Percentiles rank a stretch among this genome's conserved stretches.
These are phyloP conservation scores for Megaleporinus macrocephalus DNA, from an alignment of 2,113 vertebrate genomes.

Conservation along the genomic window DNA sequence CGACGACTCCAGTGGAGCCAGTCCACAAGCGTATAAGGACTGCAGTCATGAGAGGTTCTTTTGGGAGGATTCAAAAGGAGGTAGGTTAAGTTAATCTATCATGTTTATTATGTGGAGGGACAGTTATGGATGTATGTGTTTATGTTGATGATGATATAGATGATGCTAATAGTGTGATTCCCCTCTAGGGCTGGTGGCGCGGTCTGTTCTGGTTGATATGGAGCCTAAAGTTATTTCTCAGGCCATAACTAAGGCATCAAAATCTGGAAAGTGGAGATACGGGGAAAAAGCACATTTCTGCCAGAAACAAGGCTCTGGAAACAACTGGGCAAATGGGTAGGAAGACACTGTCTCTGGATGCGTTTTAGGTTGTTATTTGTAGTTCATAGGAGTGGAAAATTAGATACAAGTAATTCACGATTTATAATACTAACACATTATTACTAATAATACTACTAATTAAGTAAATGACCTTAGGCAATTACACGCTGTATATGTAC, in stretches of 20 bases:
- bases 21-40: slow-evolving; percentile 74
- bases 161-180: neutral
- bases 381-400: too few relatives aligned
- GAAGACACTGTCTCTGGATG: slow-evolving; percentile 20
- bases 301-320: slow-evolving; percentile 95
- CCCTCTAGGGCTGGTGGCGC: slow-evolving; percentile 76
- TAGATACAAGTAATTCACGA: too few relatives aligned
- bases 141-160: too few relatives aligned
- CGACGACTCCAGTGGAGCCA: slow-evolving; percentile 73
- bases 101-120: too few relatives aligned
- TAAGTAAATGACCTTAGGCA: too few relatives aligned
- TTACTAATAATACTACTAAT: too few relatives aligned
- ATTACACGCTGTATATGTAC: too few relatives aligned
- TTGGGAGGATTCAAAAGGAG: slow-evolving; percentile 74
- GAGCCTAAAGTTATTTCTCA: slow-evolving; percentile 94
- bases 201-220: slow-evolving; percentile 94
- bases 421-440: too few relatives aligned
- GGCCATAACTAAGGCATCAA: slow-evolving; percentile 78
- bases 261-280: slow-evolving; percentile 87
- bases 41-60: slow-evolving; percentile 88
- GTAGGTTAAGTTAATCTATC: slow-evolving; percentile 65
- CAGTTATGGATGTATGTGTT: too few relatives aligned
- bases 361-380: neutral
- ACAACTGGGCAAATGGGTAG: slow-evolving; percentile 98
- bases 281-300: slow-evolving; percentile 81